Evolutionary conservation across 2,888 invertebrate species (phyloP).

Genomic region (Tanaodytes sp.): DNA sequence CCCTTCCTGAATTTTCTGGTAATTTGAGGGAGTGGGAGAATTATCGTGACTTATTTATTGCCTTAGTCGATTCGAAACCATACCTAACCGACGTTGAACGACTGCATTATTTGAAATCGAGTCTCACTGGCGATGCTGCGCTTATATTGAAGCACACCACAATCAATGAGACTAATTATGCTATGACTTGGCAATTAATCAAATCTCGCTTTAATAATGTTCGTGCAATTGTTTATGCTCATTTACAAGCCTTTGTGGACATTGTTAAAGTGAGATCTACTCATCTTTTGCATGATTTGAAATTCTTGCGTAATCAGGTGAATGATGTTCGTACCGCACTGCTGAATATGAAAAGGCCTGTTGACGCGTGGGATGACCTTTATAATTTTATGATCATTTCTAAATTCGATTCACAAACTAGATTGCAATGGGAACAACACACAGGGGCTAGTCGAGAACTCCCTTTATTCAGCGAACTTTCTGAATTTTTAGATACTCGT

Average conservation of each 20-base stretch:
- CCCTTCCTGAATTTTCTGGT: conserved; percentile 3
- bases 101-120: conserved; percentile 5
- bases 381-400: conserved; percentile 1
- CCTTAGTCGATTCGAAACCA: conserved; percentile 8
- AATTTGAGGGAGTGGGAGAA: conserved; percentile 1
- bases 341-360: not conserved
- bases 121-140: conserved; percentile 2
- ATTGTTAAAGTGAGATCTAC: not conserved
- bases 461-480: too few relatives aligned
- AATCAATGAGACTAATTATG: conserved; percentile 10
- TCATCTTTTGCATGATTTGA: not conserved
- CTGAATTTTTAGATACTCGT: too few relatives aligned
- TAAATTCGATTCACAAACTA: not conserved
- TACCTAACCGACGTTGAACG: not conserved
- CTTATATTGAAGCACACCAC: conserved; percentile 5
- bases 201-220: conserved; percentile 1
- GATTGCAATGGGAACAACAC: not conserved
- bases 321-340: not conserved
- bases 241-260: conserved; percentile 1
- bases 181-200: not conserved
- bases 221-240: not conserved
- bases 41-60: conserved; percentile 4
- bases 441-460: too few relatives aligned
- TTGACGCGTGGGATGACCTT: not conserved
- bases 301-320: not conserved